A percentile compares a stretch with the other conserved stretches of the same genome.
phyloP scores from a whole-genome alignment of 37 sponge, comb jelly and placozoan genomes.

The Oopsacas minuta region DNA sequence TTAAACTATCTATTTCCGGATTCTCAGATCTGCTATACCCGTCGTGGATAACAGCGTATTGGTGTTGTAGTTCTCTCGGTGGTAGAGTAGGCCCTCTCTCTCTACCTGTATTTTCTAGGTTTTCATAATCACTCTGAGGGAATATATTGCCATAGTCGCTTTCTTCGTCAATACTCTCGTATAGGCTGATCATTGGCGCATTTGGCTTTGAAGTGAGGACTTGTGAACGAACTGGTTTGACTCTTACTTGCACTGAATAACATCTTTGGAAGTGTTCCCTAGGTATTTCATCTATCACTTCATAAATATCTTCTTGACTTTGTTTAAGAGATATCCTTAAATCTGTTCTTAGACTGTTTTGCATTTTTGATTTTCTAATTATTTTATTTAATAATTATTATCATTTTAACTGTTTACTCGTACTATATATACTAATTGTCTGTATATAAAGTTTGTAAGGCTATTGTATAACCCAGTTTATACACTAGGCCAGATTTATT shows the following conservation, averaged over 20 bases:
- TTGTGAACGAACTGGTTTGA: background rate
- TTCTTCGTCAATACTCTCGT: background rate
- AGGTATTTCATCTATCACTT: background rate
- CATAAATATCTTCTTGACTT: background rate
- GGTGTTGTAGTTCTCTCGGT: background rate
- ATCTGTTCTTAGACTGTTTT: background rate
- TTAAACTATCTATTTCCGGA: too few relatives aligned
- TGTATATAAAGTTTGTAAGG: too few relatives aligned
- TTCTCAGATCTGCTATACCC: background rate
- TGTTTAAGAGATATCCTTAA: background rate
- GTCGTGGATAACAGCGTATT: background rate
- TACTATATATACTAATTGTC: too few relatives aligned
- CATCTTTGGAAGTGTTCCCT: background rate
- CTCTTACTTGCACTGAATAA: background rate
- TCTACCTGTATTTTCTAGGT: background rate
- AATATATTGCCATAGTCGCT: background rate
- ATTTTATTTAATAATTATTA: background rate
- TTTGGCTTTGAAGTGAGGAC: background rate
- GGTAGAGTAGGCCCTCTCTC: background rate
- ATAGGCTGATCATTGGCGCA: background rate
- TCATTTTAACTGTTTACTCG: background rate
- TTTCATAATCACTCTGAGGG: background rate
- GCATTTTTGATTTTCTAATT: background rate
- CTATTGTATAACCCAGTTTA: too few relatives aligned
- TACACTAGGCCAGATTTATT: too few relatives aligned